Percentiles rank a stretch among this genome's conserved stretches.
These are phyloP conservation scores for Spialia ferax DNA, from an alignment of 2,888 invertebrate genomes.

Conservation along the genomic window DNA sequence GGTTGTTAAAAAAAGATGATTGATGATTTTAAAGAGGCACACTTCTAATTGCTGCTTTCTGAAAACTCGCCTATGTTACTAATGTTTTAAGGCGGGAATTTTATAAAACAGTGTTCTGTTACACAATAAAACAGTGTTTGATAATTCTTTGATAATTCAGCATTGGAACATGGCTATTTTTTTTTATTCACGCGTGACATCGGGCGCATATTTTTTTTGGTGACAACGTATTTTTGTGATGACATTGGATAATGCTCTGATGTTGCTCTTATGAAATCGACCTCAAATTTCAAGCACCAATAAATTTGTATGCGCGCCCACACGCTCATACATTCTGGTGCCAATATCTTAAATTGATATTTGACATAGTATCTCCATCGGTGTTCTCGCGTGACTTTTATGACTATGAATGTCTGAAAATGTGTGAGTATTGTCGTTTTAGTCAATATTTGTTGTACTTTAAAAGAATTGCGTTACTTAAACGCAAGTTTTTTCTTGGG, in stretches of 20 bases:
- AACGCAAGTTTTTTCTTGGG: no score
- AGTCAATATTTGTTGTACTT: not conserved
- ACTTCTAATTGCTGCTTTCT: no score
- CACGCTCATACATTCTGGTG: slow-evolving; percentile 49
- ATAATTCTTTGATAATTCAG: no score
- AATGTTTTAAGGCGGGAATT: no score
- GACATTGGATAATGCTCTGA: not conserved
- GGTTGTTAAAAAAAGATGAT: no score
- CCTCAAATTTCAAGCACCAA: slow-evolving; percentile 32
- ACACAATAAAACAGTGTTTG: no score
- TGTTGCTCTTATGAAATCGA: slow-evolving; percentile 1
- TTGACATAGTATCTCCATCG: slow-evolving; percentile 62
- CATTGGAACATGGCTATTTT: no score
- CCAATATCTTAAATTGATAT: slow-evolving; percentile 74
- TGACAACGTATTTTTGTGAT: not conserved
- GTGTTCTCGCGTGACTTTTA: slow-evolving; percentile 64
- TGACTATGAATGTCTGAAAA: slow-evolving; percentile 46
- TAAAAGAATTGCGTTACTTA: no score
- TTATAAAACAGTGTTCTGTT: no score
- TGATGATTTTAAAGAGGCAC: no score
- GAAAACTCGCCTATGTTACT: no score
- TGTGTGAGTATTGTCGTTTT: not conserved
- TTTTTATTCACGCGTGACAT: no score
- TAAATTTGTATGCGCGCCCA: slow-evolving; percentile 49
- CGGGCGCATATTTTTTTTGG: not conserved